Base-by-base conservation (phyloP, 2,113 vertebrate genomes). In the Larimichthys crocea region DNA sequence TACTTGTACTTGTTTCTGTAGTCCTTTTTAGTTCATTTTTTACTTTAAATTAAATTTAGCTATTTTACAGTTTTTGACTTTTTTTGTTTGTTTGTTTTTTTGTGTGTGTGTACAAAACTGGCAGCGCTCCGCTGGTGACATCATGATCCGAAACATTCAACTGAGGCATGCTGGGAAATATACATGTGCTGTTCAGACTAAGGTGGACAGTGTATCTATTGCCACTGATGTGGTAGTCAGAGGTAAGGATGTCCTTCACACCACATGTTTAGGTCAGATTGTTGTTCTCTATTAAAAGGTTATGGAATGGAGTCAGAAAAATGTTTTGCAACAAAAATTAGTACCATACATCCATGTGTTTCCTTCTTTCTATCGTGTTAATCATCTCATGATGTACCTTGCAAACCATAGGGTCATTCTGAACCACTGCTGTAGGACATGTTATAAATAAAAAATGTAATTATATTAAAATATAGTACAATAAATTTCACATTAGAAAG, bases 141-240 rank as follows among this genome's bases (percentile, higher is more conserved):
- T 99, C 90, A 99, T 99, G 98, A 98, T 99, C 92, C 96, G 98
- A 61, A 99, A 98, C 95, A 98, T 99, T 92, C 97, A 98, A 71
- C 94, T 99, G 92, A 92, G 95, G 94, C 98, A 99, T 91, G 97
- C 97, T 70, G 98, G 98, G 87, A 97, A 97, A 91, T 99, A 99
- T 0, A 97, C 97, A 1, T 99, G 98, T 93, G 96, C 96, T 63
- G 96, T 97, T 76, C 96, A 99, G 94, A 98, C 97, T 3, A 96
- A 97, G 85, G 97, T 97, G 24, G 98, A 99, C 95, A 96, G 95
- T 1, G 95, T 97, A 77, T 97, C 97, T 17, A 96, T 97, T 66
- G 97, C 97, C 79, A 97, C 96, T 3, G 97, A 98, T 90, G 95
- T 99, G 81, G 97, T 98, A 35, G 97, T 99, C 68, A 95, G 97